These are phyloP conservation scores for Manis crassicaudata DNA, from an alignment of 2,797 vertebrate species.

Conservation along the genomic window DNA sequence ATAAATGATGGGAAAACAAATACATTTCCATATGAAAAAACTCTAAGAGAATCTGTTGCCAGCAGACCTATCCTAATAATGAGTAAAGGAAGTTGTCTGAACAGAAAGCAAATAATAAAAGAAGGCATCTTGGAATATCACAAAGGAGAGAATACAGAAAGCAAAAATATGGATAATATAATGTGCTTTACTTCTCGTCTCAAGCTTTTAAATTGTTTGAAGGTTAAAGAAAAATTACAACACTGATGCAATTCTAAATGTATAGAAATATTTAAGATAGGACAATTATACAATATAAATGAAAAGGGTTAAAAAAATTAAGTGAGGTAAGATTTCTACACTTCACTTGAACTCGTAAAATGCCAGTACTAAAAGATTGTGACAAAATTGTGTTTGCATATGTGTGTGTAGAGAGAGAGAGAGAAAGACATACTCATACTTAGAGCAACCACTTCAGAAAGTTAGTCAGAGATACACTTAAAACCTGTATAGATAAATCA, in stretches of 20 bases:
- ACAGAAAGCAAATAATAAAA: conserved; percentile 7
- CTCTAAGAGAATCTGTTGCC: not conserved
- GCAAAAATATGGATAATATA: not conserved
- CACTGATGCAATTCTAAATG: not conserved
- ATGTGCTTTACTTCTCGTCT: not conserved
- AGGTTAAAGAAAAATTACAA: not conserved
- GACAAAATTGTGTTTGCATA: not conserved
- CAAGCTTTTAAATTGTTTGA: not conserved
- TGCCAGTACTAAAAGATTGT: not conserved
- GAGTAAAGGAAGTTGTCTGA: not conserved
- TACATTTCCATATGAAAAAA: not conserved
- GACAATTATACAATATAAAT: not conserved
- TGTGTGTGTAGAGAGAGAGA: not conserved
- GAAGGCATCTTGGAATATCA: not conserved
- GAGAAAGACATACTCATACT: not conserved
- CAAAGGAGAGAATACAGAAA: not conserved
- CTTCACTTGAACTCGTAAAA: not conserved
- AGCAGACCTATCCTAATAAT: not conserved
- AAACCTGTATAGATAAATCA: not conserved
- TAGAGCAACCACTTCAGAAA: not conserved
- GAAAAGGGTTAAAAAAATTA: not conserved
- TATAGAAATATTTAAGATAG: conserved; percentile 11
- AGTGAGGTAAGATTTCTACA: not conserved
- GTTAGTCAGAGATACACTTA: not conserved
- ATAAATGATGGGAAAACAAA: not conserved